Evolutionary conservation across 2,797 vertebrate species (phyloP).

Genomic region (Microchirus variegatus): DNA sequence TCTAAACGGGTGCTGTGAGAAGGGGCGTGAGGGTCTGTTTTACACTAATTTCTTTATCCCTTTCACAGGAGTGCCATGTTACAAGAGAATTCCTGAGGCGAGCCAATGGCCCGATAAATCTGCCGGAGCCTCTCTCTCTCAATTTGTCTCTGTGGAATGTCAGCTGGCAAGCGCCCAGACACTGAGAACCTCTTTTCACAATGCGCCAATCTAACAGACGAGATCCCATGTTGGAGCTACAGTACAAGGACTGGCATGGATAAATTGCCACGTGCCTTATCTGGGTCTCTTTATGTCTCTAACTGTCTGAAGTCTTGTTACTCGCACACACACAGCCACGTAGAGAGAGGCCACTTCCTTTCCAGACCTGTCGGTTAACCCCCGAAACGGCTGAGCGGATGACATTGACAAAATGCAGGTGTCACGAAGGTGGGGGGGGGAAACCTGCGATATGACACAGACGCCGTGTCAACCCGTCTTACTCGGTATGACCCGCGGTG

Average conservation of each 20-base stretch:
- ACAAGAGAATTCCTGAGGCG: constrained; percentile 85
- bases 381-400: constrained; percentile 57
- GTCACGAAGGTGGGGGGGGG: constrained; percentile 67
- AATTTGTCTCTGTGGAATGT: constrained; percentile 85
- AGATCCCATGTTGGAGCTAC: constrained; percentile 77
- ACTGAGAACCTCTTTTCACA: constrained; percentile 80
- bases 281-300: constrained; percentile 76
- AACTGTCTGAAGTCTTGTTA: constrained; percentile 66
- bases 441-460: constrained; percentile 75
- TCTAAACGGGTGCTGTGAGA: constrained; percentile 54
- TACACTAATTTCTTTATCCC: constrained; percentile 84
- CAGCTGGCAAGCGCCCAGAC: constrained; percentile 83
- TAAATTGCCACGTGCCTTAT: constrained; percentile 80
- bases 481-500: constrained; percentile 65
- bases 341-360: constrained; percentile 75
- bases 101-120: constrained; percentile 85
- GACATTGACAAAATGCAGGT: constrained; percentile 81
- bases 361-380: constrained; percentile 74
- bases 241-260: constrained; percentile 73
- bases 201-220: constrained; percentile 78
- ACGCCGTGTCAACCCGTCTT: constrained; percentile 66
- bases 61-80: constrained; percentile 83
- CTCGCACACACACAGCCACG: constrained; percentile 47
- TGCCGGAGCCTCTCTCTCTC: constrained; percentile 81
- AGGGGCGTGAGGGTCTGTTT: constrained; percentile 62